Percentiles rank a stretch among this genome's conserved stretches.
Conservation (phyloP, 2,888 invertebrate species). For the Tenthredo distinguenda region DNA sequence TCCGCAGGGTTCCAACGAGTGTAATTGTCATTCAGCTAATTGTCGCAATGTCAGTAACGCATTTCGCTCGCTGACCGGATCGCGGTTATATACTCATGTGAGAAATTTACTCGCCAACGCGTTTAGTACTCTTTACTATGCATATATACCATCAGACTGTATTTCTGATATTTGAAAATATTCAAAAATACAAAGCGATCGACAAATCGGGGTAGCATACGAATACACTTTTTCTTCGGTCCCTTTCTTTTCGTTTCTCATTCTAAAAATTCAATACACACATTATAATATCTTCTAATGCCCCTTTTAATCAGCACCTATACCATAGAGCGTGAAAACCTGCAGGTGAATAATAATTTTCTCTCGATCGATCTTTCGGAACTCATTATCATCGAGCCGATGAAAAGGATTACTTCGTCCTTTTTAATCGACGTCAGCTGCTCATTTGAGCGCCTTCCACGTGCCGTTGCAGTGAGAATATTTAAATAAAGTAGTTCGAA, state of each 20-base stretch:
- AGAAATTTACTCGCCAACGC: neutral
- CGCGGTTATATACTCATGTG: neutral
- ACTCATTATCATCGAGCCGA: neutral
- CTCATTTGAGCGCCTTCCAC: neutral
- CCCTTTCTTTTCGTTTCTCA: neutral
- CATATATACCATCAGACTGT: neutral
- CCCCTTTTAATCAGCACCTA: neutral
- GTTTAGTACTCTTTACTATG: neutral
- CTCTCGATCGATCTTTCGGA: neutral
- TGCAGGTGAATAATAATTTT: neutral
- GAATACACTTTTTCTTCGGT: neutral
- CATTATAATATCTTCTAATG: neutral
- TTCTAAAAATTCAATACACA: neutral
- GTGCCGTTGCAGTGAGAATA: neutral
- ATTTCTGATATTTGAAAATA: neutral
- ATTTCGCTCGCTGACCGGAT: conserved; percentile 31
- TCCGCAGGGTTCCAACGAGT: neutral
- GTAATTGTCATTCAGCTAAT: conserved; percentile 51
- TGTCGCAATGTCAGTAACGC: conserved; percentile 51
- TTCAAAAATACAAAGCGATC: neutral
- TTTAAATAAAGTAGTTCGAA: neutral
- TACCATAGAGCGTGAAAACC: no score
- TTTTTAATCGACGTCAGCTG: neutral
- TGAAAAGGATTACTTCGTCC: neutral
- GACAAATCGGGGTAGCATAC: neutral